phyloP scores from a whole-genome alignment of 2,888 invertebrate species.

The Plebejus melissa region DNA sequence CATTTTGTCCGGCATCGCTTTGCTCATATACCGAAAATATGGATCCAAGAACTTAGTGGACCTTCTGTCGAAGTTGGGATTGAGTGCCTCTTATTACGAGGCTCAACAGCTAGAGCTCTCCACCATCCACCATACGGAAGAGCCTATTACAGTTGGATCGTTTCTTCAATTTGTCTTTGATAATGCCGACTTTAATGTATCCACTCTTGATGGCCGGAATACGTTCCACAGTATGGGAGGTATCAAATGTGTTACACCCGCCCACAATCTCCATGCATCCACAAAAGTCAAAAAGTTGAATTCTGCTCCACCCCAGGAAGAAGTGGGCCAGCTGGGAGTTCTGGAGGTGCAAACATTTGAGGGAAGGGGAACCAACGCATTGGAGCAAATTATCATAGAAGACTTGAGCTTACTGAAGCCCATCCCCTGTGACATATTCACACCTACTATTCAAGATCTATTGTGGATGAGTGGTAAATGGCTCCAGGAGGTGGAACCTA shows the following conservation, averaged over 20 bases:
- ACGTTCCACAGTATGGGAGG: conserved; percentile 38
- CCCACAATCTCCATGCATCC: conserved; percentile 26
- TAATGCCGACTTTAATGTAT: conserved; percentile 36
- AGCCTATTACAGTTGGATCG: conserved; percentile 7
- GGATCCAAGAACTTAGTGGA: conserved; percentile 7
- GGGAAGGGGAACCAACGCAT: background rate
- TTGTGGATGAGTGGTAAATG: conserved; percentile 11
- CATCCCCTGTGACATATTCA: conserved; percentile 1
- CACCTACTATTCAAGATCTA: background rate
- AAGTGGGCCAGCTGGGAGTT: background rate
- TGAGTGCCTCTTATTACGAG: background rate
- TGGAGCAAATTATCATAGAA: conserved; percentile 18
- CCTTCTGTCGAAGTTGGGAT: background rate
- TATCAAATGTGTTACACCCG: conserved; percentile 34
- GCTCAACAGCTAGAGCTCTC: conserved; percentile 1
- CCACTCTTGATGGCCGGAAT: conserved; percentile 35
- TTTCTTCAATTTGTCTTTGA: conserved; percentile 36
- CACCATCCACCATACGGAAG: conserved; percentile 1
- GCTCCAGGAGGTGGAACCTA: background rate
- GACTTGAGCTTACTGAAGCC: conserved; percentile 1
- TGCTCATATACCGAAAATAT: conserved; percentile 1
- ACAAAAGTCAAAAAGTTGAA: background rate
- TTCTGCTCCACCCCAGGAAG: background rate
- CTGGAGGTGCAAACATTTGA: background rate
- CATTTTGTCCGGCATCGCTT: background rate